Percentiles rank a stretch among this genome's conserved stretches.
phyloP scores from a whole-genome alignment of 1,140 invertebrate species.

The Danaus melanippus region DNA sequence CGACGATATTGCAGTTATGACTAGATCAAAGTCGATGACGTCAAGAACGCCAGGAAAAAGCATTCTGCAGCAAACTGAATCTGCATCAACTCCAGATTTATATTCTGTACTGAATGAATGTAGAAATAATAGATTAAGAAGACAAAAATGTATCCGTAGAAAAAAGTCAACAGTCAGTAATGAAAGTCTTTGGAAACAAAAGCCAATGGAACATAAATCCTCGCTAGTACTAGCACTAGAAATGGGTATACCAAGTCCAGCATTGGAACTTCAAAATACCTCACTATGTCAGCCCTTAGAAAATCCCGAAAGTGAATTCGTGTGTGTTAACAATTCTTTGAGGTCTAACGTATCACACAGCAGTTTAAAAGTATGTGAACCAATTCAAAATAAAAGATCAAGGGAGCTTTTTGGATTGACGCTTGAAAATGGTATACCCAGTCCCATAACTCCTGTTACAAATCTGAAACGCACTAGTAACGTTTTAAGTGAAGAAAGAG shows the following conservation, averaged over 20 bases:
- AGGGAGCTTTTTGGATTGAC: conserved; percentile 56
- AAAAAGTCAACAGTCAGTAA: conserved; percentile 60
- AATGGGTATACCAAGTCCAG: conserved; percentile 55
- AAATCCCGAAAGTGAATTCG: conserved; percentile 17
- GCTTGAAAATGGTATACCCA: conserved; percentile 59
- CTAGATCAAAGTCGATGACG: conserved; percentile 56
- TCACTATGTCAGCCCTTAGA: conserved; percentile 41
- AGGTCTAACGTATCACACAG: conserved; percentile 54
- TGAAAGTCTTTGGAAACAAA: conserved; percentile 46
- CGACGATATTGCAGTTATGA: conserved; percentile 25
- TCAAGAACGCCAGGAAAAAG: conserved; percentile 22
- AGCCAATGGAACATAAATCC: conserved; percentile 33
- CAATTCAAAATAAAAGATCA: conserved; percentile 38
- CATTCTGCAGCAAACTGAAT: conserved; percentile 40
- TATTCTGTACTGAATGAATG: conserved; percentile 28
- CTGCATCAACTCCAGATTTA: conserved; percentile 59
- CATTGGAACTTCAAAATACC: conserved; percentile 39
- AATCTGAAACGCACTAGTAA: conserved; percentile 55
- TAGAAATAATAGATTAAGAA: conserved; percentile 42
- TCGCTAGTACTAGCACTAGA: conserved; percentile 45
- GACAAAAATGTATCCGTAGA: conserved; percentile 61
- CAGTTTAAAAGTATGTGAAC: conserved; percentile 42
- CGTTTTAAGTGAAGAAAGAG: conserved; percentile 56
- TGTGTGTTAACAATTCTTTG: conserved; percentile 30
- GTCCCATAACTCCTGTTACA: conserved; percentile 54